These are phyloP conservation scores for Gambelia wislizenii DNA, from an alignment of 2,797 vertebrate genomes.

Conservation along the genomic window DNA sequence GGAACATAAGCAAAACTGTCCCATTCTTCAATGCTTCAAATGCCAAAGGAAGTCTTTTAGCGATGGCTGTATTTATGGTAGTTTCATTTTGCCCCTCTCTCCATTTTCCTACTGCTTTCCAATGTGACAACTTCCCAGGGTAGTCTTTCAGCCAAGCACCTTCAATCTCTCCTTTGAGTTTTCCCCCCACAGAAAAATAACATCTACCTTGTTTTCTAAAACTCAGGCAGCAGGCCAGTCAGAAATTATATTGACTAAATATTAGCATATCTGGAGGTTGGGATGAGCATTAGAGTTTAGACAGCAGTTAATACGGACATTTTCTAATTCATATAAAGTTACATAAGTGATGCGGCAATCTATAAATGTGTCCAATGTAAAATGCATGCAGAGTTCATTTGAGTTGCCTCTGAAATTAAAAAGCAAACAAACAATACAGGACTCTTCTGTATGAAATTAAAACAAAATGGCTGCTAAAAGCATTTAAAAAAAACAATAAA, in stretches of 20 bases:
- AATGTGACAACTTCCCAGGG: conserved; percentile 77
- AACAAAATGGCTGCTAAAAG: conserved; percentile 61
- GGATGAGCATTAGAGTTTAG: conserved; percentile 77
- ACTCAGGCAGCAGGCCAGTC: conserved; percentile 82
- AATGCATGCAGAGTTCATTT: conserved; percentile 80
- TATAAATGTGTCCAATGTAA: conserved; percentile 77
- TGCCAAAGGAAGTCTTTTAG: conserved; percentile 54
- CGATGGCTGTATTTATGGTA: conserved; percentile 57
- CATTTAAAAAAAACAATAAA: conserved; percentile 51
- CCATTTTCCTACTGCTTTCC: conserved; percentile 44
- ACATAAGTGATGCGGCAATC: conserved; percentile 76
- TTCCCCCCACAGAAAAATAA: conserved; percentile 79
- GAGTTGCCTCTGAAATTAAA: conserved; percentile 70
- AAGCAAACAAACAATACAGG: conserved; percentile 53
- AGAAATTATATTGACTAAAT: conserved; percentile 74
- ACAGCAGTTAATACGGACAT: conserved; percentile 73
- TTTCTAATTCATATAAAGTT: conserved; percentile 77
- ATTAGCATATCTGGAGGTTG: conserved; percentile 69
- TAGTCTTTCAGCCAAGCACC: conserved; percentile 83
- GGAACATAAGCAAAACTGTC: conserved; percentile 46
- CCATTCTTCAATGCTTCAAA: conserved; percentile 1
- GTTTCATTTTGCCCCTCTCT: conserved; percentile 37
- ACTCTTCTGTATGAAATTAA: conserved; percentile 68
- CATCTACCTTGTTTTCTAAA: conserved; percentile 72
- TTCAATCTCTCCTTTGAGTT: conserved; percentile 66